Evolutionary conservation across 1,140 invertebrate species (phyloP).

Genomic region (Bombus difficillimus): DNA sequence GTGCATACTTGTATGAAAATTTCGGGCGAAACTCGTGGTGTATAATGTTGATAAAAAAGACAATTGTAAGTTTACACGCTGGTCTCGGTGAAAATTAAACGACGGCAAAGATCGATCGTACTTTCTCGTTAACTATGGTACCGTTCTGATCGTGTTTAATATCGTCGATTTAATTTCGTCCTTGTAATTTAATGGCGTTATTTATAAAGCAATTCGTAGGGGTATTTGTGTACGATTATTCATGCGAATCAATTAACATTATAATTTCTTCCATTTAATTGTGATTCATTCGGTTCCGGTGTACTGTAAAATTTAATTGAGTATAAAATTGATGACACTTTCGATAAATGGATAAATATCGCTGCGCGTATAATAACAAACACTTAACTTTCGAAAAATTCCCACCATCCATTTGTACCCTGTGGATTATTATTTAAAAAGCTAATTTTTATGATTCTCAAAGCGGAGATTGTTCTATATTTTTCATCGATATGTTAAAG

Average conservation of each 20-base stretch:
- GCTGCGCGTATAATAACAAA: neutral
- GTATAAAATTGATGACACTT: conserved; percentile 31
- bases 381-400: neutral
- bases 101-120: neutral
- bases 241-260: conserved; percentile 35
- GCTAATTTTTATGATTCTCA: neutral
- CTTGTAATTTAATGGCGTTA: conserved; percentile 8
- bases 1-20: neutral
- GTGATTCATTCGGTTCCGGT: conserved; percentile 15
- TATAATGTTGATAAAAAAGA: too few species aligned
- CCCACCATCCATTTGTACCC: too few species aligned
- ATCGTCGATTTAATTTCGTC: conserved; percentile 1
- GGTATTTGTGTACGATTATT: conserved; percentile 17
- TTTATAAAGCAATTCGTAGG: conserved; percentile 6
- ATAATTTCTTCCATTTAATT: conserved; percentile 33
- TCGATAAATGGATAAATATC: conserved; percentile 15
- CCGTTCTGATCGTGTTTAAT: neutral
- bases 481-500: neutral
- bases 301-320: conserved; percentile 1
- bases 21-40: too few species aligned
- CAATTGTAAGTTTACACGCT: neutral
- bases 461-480: neutral
- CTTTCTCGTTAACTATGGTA: neutral
- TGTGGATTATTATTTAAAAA: neutral
- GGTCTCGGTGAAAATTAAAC: conserved; percentile 1